Percentiles rank a stretch among this genome's conserved stretches.
Conservation (phyloP, 2,113 vertebrate genomes). For the Pomatostomus ruficeps region DNA sequence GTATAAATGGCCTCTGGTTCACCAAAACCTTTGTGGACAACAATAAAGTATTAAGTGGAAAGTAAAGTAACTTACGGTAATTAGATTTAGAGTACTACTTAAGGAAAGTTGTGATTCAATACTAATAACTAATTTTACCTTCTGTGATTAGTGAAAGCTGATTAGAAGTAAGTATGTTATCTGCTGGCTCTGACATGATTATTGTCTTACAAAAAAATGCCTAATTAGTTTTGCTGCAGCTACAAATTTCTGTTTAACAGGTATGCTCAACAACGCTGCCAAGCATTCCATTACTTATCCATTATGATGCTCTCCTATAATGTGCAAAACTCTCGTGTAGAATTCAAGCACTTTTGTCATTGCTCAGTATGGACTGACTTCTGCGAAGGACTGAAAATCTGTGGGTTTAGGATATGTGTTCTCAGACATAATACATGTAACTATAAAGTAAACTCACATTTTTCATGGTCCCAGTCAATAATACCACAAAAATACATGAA, state of each 20-base stretch:
- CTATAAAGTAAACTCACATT: background rate
- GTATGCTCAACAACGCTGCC: background rate
- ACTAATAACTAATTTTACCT: slow-evolving; percentile 69
- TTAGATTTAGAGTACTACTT: slow-evolving; percentile 65
- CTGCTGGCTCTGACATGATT: slow-evolving; percentile 49
- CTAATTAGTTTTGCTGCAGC: slow-evolving; percentile 38
- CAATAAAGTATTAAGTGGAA: slow-evolving; percentile 47
- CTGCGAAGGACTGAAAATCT: background rate
- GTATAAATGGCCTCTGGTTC: slow-evolving; percentile 38
- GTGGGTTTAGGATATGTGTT: background rate
- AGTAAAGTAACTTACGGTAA: slow-evolving; percentile 52
- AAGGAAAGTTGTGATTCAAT: slow-evolving; percentile 67
- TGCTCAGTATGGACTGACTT: background rate
- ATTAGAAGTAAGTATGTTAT: slow-evolving; percentile 68
- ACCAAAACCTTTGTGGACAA: slow-evolving; percentile 48
- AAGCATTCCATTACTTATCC: background rate
- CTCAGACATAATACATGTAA: background rate
- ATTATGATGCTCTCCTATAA: background rate
- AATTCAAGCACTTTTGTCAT: background rate
- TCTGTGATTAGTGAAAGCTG: slow-evolving; percentile 66
- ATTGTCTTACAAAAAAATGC: slow-evolving; percentile 45
- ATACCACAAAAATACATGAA: background rate
- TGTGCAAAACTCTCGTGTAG: background rate
- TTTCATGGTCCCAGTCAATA: background rate
- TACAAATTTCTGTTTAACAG: background rate